These are phyloP conservation scores for Orthonychiurus folsomi DNA, from an alignment of 2,888 invertebrate genomes.

Conservation along the genomic window DNA sequence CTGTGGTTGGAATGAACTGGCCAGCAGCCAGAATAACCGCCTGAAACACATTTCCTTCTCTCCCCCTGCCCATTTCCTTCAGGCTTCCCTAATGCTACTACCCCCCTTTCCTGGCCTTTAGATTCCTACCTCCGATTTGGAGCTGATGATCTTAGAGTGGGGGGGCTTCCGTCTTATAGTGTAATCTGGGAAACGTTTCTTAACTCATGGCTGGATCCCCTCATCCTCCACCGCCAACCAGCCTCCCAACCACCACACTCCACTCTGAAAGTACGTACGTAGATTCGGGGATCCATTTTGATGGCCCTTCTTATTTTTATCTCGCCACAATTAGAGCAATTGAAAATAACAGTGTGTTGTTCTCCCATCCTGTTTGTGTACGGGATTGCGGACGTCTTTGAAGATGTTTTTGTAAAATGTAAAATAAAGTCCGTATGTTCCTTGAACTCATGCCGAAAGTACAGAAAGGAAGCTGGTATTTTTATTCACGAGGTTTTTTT, in stretches of 20 bases:
- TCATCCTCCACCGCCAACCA: too few relatives aligned
- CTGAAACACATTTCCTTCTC: slow-evolving; percentile 18
- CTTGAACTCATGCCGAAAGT: too few relatives aligned
- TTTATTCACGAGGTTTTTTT: background rate
- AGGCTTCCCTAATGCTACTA: background rate
- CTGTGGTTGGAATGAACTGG: slow-evolving; percentile 18
- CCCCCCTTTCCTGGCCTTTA: background rate
- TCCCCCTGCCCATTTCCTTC: too few relatives aligned
- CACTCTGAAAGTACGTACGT: too few relatives aligned
- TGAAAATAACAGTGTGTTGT: background rate
- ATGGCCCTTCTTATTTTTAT: background rate
- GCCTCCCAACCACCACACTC: too few relatives aligned
- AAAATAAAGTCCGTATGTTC: too few relatives aligned
- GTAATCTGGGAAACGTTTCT: background rate
- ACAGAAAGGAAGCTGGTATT: background rate
- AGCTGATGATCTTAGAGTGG: slow-evolving; percentile 11
- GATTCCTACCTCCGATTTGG: background rate
- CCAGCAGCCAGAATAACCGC: slow-evolving; percentile 17
- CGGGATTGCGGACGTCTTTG: too few relatives aligned
- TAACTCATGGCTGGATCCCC: too few relatives aligned
- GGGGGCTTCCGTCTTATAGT: background rate
- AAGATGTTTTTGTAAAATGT: too few relatives aligned
- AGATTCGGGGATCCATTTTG: too few relatives aligned
- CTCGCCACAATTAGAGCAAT: background rate
- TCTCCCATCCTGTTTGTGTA: background rate